phyloP scores from a whole-genome alignment of 2,888 invertebrate genomes.

The Marronus borbonicus region DNA sequence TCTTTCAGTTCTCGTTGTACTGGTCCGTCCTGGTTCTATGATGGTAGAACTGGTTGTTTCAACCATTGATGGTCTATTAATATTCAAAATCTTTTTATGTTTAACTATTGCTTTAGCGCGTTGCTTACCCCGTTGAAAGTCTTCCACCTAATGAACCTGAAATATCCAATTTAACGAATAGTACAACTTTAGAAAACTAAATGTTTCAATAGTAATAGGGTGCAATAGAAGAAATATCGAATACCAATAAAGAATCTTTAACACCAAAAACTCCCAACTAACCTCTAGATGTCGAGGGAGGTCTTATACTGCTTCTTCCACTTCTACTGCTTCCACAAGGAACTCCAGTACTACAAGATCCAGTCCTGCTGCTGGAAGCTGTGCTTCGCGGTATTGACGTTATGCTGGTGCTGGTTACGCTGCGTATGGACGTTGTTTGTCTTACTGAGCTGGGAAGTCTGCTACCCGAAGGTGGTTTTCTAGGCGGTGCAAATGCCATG shows the following conservation, averaged over 20 bases:
- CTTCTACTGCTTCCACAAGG: conserved; percentile 28
- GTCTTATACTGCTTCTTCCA: not conserved
- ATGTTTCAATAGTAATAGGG: no score
- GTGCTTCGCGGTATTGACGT: conserved; percentile 20
- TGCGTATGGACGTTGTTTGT: conserved; percentile 14
- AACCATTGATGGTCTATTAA: not conserved
- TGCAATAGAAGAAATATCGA: no score
- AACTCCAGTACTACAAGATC: conserved; percentile 17
- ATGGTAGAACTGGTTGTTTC: conserved; percentile 30
- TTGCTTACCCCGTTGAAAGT: conserved; percentile 11
- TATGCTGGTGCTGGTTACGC: conserved; percentile 21
- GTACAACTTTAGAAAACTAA: no score
- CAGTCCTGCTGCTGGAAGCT: conserved; percentile 10
- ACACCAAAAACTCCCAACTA: not conserved
- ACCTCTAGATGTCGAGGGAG: conserved; percentile 12
- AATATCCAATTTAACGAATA: not conserved
- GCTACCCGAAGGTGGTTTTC: conserved; percentile 12
- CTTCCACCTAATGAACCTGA: not conserved
- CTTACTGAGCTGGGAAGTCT: not conserved
- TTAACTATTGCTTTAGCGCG: not conserved
- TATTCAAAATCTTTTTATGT: not conserved
- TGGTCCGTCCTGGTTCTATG: conserved; percentile 19
- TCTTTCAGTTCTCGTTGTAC: conserved; percentile 19
- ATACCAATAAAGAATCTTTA: no score
- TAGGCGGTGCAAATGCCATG: conserved; percentile 33